phyloP scores from a whole-genome alignment of 2,797 vertebrate species.

The Micropoecilia bifurca region DNA sequence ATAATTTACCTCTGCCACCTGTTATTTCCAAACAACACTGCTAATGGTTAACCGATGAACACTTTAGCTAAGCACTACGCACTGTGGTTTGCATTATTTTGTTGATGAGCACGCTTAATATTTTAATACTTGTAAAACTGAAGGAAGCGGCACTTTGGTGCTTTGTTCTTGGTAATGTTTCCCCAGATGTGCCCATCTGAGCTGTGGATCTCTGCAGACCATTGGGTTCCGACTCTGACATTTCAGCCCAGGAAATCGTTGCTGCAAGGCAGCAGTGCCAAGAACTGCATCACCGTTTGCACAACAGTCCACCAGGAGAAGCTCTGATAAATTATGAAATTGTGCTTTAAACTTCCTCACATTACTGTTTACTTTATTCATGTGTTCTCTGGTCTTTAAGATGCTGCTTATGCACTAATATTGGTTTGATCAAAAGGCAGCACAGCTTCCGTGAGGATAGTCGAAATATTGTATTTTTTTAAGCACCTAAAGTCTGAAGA shows the following conservation, averaged over 20 bases:
- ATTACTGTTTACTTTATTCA: neutral
- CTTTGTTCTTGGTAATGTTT: neutral
- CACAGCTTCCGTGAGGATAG: neutral
- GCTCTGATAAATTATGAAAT: neutral
- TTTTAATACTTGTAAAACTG: neutral
- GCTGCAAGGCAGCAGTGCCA: neutral
- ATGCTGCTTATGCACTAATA: neutral
- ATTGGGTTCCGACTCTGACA: neutral
- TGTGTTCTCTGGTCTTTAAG: neutral
- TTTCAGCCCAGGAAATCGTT: neutral
- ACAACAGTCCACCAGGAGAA: neutral
- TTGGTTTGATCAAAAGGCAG: neutral
- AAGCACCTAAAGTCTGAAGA: neutral
- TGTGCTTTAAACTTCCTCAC: neutral
- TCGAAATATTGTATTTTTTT: neutral
- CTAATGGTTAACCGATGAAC: neutral
- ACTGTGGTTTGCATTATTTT: neutral
- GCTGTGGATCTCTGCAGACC: neutral
- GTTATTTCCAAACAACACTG: neutral
- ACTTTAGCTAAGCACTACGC: neutral
- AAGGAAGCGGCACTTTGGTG: neutral
- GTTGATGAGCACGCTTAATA: neutral
- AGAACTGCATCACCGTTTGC: neutral
- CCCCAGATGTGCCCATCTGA: neutral
- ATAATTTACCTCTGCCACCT: neutral